These are phyloP conservation scores for Cremastinae sp. DNA, from an alignment of 2,888 invertebrate genomes.

Conservation along the genomic window DNA sequence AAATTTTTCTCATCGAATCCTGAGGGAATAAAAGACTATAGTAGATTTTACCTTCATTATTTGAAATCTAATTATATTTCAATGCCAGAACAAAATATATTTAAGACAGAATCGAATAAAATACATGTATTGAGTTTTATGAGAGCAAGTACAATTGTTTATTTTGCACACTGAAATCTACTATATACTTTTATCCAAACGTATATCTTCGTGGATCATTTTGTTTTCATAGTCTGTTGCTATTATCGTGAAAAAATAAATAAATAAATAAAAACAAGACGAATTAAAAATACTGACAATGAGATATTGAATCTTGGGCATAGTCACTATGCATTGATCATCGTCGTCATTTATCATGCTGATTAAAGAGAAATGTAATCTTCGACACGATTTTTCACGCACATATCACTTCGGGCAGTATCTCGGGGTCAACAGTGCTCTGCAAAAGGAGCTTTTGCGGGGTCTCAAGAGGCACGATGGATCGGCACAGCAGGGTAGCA, in stretches of 20 bases:
- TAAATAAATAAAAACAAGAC: conserved; percentile 13
- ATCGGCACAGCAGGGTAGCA: conserved; percentile 65
- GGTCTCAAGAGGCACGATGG: conserved; percentile 75
- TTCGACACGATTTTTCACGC: conserved; percentile 56
- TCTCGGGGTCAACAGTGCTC: conserved; percentile 77
- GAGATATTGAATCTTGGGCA: background rate
- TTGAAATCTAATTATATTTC: no score
- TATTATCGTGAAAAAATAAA: conserved; percentile 1
- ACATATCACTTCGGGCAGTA: conserved; percentile 73
- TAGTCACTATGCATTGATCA: conserved; percentile 17
- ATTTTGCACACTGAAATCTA: no score
- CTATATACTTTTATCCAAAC: no score
- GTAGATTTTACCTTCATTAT: no score
- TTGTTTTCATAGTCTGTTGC: conserved; percentile 26
- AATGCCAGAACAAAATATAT: no score
- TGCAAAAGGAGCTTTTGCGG: conserved; percentile 78
- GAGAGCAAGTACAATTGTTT: no score
- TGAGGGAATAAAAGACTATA: no score
- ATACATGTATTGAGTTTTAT: no score
- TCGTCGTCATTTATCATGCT: conserved; percentile 7
- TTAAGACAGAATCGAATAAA: no score
- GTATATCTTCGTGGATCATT: conserved; percentile 18
- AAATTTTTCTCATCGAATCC: no score
- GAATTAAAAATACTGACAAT: background rate
- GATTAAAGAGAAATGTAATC: conserved; percentile 21